Evolutionary conservation across 37 sponge, comb jelly and placozoan genomes (phyloP).

Genomic region (Eunapius fragilis): DNA sequence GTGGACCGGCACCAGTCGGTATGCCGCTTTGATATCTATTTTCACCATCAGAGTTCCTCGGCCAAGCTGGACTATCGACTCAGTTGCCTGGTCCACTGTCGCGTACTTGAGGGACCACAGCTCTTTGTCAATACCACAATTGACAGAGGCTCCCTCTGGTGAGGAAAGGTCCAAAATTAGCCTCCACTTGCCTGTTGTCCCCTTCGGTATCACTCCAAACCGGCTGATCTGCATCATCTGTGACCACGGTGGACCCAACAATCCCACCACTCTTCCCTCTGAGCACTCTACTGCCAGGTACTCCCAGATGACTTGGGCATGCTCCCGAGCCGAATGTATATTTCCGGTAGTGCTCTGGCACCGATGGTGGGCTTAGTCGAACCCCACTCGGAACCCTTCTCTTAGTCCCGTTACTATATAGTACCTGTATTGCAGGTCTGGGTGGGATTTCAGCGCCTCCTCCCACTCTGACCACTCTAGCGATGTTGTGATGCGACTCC

Average conservation of each 20-base stretch:
- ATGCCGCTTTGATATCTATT: slow-evolving; percentile 1
- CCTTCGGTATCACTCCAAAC: slow-evolving; percentile 13
- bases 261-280: not conserved
- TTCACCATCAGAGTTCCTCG: not conserved
- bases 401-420: too few relatives aligned
- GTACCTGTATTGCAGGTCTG: too few relatives aligned
- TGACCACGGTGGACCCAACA: not conserved
- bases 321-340: not conserved
- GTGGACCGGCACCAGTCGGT: not conserved
- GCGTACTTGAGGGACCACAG: not conserved
- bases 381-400: too few relatives aligned
- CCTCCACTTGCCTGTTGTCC: not conserved
- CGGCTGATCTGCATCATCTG: not conserved
- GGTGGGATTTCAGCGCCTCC: too few relatives aligned
- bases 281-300: not conserved
- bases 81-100: not conserved
- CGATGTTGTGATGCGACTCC: not conserved
- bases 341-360: not conserved
- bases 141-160: not conserved
- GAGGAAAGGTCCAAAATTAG: not conserved
- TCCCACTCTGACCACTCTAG: too few relatives aligned
- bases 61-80: not conserved
- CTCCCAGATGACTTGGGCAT: not conserved
- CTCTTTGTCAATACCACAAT: not conserved
- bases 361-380: too few relatives aligned